These are phyloP conservation scores for Trichogramma pretiosum DNA, from an alignment of 1,140 invertebrate genomes.

Conservation along the genomic window DNA sequence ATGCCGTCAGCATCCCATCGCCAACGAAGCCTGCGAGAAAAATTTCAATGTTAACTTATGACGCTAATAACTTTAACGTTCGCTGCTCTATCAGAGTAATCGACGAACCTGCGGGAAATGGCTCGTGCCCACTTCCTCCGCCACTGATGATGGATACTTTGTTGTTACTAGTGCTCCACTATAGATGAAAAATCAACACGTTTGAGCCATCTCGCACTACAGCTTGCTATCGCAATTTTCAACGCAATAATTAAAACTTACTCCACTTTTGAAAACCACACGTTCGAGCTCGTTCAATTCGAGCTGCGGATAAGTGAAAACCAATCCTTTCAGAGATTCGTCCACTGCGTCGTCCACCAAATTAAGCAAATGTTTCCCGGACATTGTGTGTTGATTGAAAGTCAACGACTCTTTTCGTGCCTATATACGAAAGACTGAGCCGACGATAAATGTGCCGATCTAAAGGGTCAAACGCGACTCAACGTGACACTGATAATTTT, in stretches of 20 bases:
- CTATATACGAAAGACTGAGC: too few relatives aligned
- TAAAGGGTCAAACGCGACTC: too few relatives aligned
- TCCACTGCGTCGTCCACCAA: constrained; percentile 54
- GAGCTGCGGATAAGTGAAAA: constrained; percentile 53
- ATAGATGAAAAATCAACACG: constrained; percentile 8
- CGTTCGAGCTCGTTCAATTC: constrained; percentile 51
- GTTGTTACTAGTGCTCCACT: constrained; percentile 41
- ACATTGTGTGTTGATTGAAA: too few relatives aligned
- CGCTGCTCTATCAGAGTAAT: too few relatives aligned
- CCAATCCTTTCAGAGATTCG: constrained; percentile 59
- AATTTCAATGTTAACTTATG: not conserved
- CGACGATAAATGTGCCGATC: too few relatives aligned
- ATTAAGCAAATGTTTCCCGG: constrained; percentile 59
- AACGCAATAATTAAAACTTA: constrained; percentile 22
- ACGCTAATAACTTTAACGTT: too few relatives aligned
- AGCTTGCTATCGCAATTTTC: not conserved
- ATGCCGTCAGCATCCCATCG: constrained; percentile 63
- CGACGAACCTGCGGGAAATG: constrained; percentile 64
- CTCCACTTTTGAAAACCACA: constrained; percentile 51
- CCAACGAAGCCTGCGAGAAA: constrained; percentile 63
- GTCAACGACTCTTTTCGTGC: too few relatives aligned
- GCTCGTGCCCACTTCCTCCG: constrained; percentile 82
- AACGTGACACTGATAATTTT: too few relatives aligned
- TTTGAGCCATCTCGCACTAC: too few relatives aligned
- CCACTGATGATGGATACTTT: constrained; percentile 68